A percentile compares a stretch with the other conserved stretches of the same genome.
Conservation (phyloP, 2,113 vertebrate genomes). For the Alligator mississippiensis region DNA sequence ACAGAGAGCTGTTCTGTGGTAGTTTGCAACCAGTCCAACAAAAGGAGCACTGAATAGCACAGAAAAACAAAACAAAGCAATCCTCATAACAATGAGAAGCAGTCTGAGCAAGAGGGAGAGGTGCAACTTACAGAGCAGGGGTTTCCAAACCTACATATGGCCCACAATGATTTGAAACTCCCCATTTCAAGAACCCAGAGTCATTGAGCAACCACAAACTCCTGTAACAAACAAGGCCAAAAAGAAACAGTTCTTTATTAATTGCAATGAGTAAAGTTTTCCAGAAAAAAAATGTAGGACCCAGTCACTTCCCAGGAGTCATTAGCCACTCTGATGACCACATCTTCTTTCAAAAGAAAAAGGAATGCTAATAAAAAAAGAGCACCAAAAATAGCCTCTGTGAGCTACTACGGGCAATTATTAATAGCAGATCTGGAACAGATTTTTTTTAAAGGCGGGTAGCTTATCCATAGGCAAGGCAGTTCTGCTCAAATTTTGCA, state of each 20-base stretch:
- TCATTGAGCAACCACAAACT: not conserved
- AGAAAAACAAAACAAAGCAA: not conserved
- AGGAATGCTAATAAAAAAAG: not conserved
- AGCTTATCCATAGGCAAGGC: not conserved
- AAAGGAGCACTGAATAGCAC: not conserved
- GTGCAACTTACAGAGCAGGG: not conserved
- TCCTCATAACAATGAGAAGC: not conserved
- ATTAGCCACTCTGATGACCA: not conserved
- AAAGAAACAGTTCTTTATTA: not conserved
- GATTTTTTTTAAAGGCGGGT: not conserved
- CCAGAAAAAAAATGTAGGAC: not conserved
- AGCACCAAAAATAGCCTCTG: not conserved
- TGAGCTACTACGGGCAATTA: not conserved
- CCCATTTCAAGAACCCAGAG: not conserved
- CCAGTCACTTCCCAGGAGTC: fast-evolving
- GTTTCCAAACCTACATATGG: not conserved
- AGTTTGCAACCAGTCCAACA: not conserved
- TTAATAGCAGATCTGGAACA: not conserved
- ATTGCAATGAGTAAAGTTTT: not conserved
- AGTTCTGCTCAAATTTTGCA: not conserved
- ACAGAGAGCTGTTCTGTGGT: not conserved
- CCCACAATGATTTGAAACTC: fast-evolving
- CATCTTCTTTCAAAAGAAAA: not conserved
- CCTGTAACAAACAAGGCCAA: not conserved
- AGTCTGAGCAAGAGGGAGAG: not conserved